Evolutionary conservation across 2,113 vertebrate species (phyloP), one percentile per base, ranked within the genome.

Genomic region (Syrrhaptes paradoxus): DNA sequence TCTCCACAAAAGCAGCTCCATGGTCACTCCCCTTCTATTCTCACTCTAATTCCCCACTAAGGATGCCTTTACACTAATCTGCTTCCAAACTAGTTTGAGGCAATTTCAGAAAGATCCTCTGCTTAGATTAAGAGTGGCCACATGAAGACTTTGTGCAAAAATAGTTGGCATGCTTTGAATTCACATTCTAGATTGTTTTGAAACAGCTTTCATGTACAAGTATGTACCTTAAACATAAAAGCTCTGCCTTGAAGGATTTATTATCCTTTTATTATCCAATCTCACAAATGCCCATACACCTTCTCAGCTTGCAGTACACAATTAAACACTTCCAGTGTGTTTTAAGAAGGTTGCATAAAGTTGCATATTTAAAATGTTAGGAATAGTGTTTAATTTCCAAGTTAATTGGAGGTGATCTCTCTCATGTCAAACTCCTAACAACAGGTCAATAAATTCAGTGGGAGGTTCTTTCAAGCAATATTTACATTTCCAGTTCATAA

Each of bases 391-490:
- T 89, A 78, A 95, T 90, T 85, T 82, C 75, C 9, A 2, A 87
- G 72, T 87, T 86, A 97, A 93, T 91, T 93, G 48, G 22, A 93
- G 72, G 88, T 90, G 36, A 71, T 71, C 55, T 81, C 90, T 62
- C 67, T 72, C 49, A 46, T 57, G 86, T 90, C 82, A 90, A 74
- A 62, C 13, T 18, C 80, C 46, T 78, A 93, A 84, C 57, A 95
- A 80, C 62, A 92, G 86, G 89, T 84, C 91, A 89, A 77, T 91
- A 86, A 57, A 91, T 90, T 95, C 92, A 80, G 63, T 48, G 93
- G 81, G 58, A 97, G 43, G 58, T 31, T 55, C 93, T 87, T 85
- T 90, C 74, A 94, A 89, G 52, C 45, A 86, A 22, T 89, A 89
- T 85, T 82, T 94, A 95, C 80, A 93, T 94, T 84, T 92, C 87